These are phyloP conservation scores for Zootoca vivipara DNA, from an alignment of 2,113 vertebrate species.

Conservation along the genomic window DNA sequence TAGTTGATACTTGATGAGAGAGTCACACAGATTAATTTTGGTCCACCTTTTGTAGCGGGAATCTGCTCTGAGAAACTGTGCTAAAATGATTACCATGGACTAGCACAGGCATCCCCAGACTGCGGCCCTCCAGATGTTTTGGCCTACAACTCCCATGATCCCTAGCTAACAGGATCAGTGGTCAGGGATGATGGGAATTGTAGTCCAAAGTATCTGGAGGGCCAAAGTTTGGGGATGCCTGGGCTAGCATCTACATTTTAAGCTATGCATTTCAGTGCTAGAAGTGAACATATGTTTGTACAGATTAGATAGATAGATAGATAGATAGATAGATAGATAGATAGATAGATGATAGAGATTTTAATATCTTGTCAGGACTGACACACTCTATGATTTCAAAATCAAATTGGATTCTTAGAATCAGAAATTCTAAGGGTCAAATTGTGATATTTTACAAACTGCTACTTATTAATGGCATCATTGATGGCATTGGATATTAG, in stretches of 20 bases:
- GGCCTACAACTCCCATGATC: too few relatives aligned
- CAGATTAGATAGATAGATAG: background rate
- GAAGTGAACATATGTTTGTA: slow-evolving; percentile 10
- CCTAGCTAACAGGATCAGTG: too few relatives aligned
- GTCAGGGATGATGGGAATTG: too few relatives aligned
- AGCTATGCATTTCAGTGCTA: slow-evolving; percentile 11
- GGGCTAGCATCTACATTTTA: background rate
- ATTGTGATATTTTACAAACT: background rate
- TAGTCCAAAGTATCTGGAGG: too few relatives aligned
- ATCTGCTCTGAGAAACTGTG: background rate
- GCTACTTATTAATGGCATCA: slow-evolving; percentile 9
- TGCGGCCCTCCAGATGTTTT: too few relatives aligned
- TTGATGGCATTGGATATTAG: background rate
- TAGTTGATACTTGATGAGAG: background rate
- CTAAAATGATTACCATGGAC: background rate
- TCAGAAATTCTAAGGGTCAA: background rate
- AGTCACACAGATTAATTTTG: slow-evolving; percentile 2
- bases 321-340: slow-evolving; percentile 11
- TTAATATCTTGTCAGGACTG: background rate
- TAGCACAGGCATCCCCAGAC: too few relatives aligned
- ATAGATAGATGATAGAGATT: background rate
- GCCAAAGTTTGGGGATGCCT: too few relatives aligned
- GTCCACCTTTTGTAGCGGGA: background rate
- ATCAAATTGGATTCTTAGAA: background rate
- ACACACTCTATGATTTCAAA: slow-evolving; percentile 9